A percentile compares a stretch with the other conserved stretches of the same genome.
phyloP scores from a whole-genome alignment of 2,888 invertebrate species.

The Lamellibrachia satsuma region DNA sequence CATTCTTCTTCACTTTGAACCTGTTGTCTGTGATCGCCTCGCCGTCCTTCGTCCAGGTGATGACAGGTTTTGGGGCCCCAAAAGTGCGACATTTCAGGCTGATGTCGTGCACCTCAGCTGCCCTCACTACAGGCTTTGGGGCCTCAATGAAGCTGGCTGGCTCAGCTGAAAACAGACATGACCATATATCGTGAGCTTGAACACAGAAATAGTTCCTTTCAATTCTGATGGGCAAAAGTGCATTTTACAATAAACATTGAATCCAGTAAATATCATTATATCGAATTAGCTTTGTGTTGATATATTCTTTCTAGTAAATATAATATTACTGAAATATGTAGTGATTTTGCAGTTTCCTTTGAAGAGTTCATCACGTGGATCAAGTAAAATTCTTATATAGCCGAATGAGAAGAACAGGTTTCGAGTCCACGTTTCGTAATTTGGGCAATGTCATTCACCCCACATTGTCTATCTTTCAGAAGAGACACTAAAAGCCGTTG shows the following conservation, averaged over 20 bases:
- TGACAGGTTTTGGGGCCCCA: conserved; percentile 93
- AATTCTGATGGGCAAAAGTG: not conserved
- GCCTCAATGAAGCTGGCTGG: conserved; percentile 88
- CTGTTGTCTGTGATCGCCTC: conserved; percentile 21
- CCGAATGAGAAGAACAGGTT: too few species aligned
- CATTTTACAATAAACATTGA: too few species aligned
- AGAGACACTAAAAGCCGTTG: too few species aligned
- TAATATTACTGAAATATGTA: not conserved
- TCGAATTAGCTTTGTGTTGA: not conserved
- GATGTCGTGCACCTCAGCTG: conserved; percentile 56
- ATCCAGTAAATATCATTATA: not conserved
- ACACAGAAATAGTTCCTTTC: not conserved
- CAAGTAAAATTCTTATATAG: not conserved
- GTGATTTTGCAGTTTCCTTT: not conserved
- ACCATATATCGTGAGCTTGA: not conserved
- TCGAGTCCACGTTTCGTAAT: too few species aligned
- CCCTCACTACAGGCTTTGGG: conserved; percentile 68
- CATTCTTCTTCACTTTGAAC: conserved; percentile 17
- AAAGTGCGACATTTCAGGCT: conserved; percentile 80
- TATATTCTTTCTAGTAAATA: not conserved
- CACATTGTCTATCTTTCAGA: too few species aligned
- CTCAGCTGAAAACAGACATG: conserved; percentile 71
- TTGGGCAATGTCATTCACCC: too few species aligned
- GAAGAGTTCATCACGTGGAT: not conserved
- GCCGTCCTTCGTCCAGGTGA: conserved; percentile 80